Percentiles rank a stretch among this genome's conserved stretches.
phyloP scores from a whole-genome alignment of 1,140 invertebrate genomes.

The Polyergus mexicanus region DNA sequence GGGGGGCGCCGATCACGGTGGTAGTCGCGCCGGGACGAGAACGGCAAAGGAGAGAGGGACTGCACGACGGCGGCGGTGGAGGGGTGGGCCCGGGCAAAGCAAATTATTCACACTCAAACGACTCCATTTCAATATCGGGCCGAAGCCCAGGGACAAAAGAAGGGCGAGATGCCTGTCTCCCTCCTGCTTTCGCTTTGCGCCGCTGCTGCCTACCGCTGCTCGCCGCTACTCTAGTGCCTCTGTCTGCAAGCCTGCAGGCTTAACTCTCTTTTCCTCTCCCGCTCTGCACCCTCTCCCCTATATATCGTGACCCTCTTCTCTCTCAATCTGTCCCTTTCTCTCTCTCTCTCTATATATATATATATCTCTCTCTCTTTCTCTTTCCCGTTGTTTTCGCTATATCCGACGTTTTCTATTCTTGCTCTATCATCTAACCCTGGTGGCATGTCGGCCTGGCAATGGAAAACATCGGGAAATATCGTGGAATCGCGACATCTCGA shows the following conservation, averaged over 20 bases:
- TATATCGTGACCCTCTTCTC: constrained; percentile 35
- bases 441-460: neutral
- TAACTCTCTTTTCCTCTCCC: constrained; percentile 73
- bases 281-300: constrained; percentile 53
- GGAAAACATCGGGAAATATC: constrained; percentile 29
- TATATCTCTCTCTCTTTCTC: constrained; percentile 37
- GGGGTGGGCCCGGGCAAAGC: constrained; percentile 84
- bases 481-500: constrained; percentile 28
- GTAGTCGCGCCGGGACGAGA: constrained; percentile 57
- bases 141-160: constrained; percentile 87
- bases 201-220: constrained; percentile 79
- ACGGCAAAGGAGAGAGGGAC: constrained; percentile 56
- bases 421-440: constrained; percentile 57
- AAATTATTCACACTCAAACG: constrained; percentile 88
- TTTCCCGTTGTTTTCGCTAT: constrained; percentile 29
- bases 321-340: constrained; percentile 53
- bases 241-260: constrained; percentile 82
- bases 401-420: constrained; percentile 63
- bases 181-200: constrained; percentile 86
- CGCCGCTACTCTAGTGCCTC: constrained; percentile 76
- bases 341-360: constrained; percentile 6
- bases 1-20: constrained; percentile 67
- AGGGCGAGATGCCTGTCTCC: constrained; percentile 87
- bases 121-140: constrained; percentile 88
- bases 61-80: constrained; percentile 66